Evolutionary conservation across 2,797 vertebrate genomes (phyloP), one percentile per base, ranked within the genome.

Genomic region (Neostethus bicornis): DNA sequence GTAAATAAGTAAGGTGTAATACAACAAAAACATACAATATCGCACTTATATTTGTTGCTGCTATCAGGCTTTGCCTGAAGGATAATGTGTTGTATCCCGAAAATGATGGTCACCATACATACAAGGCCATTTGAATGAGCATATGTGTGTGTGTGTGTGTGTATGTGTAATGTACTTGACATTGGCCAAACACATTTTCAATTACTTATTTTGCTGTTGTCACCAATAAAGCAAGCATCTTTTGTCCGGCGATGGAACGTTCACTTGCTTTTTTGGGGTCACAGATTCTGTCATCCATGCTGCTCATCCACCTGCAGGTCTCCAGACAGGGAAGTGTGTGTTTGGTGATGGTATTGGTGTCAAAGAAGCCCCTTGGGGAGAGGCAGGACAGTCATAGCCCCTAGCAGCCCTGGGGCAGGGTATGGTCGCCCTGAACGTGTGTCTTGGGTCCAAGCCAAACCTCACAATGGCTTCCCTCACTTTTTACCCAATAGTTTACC

Each of bases 321-420:
- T 68, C 66, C 11, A 41, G 57, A 61, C 44, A 37, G 29, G 32
- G 28, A 34, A 32, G 16, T 68, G 56, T 66, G 73, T 64, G 32
- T 55, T 53, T 52, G 53, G 60, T 43, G 54, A 39, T 62, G 26
- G 51, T 59, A 51, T 51, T 74, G 62, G 76, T 79, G 77, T 84
- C 71, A 79, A 80, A 78, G 80, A 80, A 66, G 69, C 76, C 83
- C 87, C 86, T 85, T 77, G 69, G 89, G 92, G 87, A 90, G 87
- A 85, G 80, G 71, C 77, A 90, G 89, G 89, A 85, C 88, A 91
- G 84, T 85, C 81, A 80, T 90, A 57, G 92, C 92, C 90, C 38
- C 65, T 71, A 87, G 92, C 92, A 81, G 85, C 83, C 90, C 90
- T 58, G 81, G 85, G 90, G 92, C 91, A 79, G 90, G 83, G 83